Base-by-base conservation (phyloP, 1,140 invertebrate species). In the Cherax quadricarinatus region DNA sequence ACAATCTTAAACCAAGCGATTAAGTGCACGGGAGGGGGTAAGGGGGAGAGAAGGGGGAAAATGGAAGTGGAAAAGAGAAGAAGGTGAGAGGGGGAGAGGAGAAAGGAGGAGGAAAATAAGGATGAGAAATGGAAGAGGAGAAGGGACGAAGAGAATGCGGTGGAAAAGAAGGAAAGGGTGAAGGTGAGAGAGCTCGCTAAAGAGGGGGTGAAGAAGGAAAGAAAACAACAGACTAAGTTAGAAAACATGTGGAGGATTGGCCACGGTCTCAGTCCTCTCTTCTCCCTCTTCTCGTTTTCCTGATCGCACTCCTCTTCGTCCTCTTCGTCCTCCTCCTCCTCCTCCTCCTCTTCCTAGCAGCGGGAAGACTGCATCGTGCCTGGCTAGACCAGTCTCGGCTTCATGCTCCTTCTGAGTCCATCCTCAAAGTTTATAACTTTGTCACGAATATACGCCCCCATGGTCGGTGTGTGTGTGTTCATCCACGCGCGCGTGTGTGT, bases 401-500 rank as follows among this genome's bases (percentile, higher is more conserved):
- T 60, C n/a, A 51, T 60, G 41, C 81, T 48, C 51, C 81, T 49
- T 49, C n/a, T 48, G 79, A 81, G 51, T 81, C n/a, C 48, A 53
- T 75, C 24, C 16, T 21, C 49, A 14, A 24, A 66, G 48, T 83
- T 83, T 30, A 83, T 83, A 57, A 57, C 81, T 53, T 16, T 83
- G 81, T 83, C 81, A 83, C 81, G 81, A 75, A 75, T 30, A 75
- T 30, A 75, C 70, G 24, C 70, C 21, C 5, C 7, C 70, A 4
- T 6, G 18, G 83, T 73, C 3, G 53, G 66, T 75, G 66, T 86
- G 62, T 75, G 48, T 86, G 48, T 86, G 21, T 86, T 66, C 78
- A 62, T 86, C 66, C 51, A 41, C 78, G 85, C 51, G 85, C 78
- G 70, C 51, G 49, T 75, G 70, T 78, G 70, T 86, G 85, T 86